Evolutionary conservation across 2,888 invertebrate genomes (phyloP), one percentile per base, ranked within the genome.

Genomic region (Escarpia spicata): DNA sequence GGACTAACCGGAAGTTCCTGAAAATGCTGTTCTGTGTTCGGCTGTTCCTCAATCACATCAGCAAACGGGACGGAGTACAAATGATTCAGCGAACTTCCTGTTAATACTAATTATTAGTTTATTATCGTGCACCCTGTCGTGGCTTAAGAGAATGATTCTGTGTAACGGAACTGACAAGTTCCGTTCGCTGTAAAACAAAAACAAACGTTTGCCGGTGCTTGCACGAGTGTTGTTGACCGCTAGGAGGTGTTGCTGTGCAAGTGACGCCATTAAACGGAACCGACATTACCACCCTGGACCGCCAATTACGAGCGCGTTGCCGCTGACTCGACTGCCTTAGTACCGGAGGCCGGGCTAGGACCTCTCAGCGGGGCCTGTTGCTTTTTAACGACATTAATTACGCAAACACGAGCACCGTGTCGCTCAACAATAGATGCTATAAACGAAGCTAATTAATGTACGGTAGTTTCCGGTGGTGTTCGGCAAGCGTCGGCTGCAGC

Each of bases 341-440:
- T 52, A 52, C 52, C 52, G 52, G 52, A 52, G 52, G 52, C 26
- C 75, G 75, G 26, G 19, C n/a, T 75, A 26, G 75, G 75, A 75
- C 75, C 19, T 75, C 75, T 19, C 75, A 75, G 75, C 75, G 75
- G 75, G 75, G 75, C 75, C n/a, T 75, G 75, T 75, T 75, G 75
- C 75, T 75, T 75, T 75, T 26, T 75, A 75, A 75, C 75, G 26
- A 75, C 75, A 75, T 75, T 75, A 75, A 75, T 75, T 75, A 75
- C 75, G 75, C 75, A 75, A 75, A 75, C 75, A 75, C 75, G 75
- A 75, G 75, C 26, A 26, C 75, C 75, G 75, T 75, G 75, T 75
- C n/a, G n/a, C 75, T 75, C 75, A 75, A 75, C 75, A 75, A 75
- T 75, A 75, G 26, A 75, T 4, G 75, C 75, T 6, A 75, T 75